phyloP scores from a whole-genome alignment of 2,797 vertebrate genomes.

The Mormyrus hasselquistii region DNA sequence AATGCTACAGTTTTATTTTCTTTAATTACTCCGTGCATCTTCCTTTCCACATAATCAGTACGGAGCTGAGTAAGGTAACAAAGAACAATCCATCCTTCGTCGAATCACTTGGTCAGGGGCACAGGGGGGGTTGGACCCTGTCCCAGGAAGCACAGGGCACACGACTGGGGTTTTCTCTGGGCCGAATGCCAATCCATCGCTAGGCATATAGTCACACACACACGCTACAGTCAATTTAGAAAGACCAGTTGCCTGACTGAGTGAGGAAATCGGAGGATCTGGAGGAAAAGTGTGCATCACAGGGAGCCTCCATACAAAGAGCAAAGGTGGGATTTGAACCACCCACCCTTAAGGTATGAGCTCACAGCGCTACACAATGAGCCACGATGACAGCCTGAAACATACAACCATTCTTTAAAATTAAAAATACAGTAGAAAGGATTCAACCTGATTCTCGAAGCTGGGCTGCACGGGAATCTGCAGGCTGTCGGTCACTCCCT shows the following conservation, averaged over 20 bases:
- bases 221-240: not conserved
- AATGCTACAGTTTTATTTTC: not conserved
- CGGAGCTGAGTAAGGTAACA: not conserved
- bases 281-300: not conserved
- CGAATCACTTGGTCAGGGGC: not conserved
- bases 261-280: not conserved
- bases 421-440: not conserved
- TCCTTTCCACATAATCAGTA: not conserved
- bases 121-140: not conserved
- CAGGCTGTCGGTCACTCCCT: slow-evolving; percentile 82
- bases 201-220: not conserved
- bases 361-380: not conserved
- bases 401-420: not conserved
- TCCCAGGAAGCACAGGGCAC: not conserved
- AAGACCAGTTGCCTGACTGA: not conserved
- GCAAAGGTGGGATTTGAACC: not conserved
- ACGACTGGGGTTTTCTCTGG: not conserved
- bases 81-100: not conserved
- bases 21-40: not conserved
- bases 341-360: not conserved
- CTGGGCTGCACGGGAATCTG: slow-evolving; percentile 68
- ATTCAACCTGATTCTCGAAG: slow-evolving; percentile 78
- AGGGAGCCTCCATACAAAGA: not conserved
- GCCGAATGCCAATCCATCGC: not conserved
- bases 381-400: not conserved